Evolutionary conservation across 2,888 invertebrate species (phyloP).

Genomic region (Callyntrura guangdongensis): DNA sequence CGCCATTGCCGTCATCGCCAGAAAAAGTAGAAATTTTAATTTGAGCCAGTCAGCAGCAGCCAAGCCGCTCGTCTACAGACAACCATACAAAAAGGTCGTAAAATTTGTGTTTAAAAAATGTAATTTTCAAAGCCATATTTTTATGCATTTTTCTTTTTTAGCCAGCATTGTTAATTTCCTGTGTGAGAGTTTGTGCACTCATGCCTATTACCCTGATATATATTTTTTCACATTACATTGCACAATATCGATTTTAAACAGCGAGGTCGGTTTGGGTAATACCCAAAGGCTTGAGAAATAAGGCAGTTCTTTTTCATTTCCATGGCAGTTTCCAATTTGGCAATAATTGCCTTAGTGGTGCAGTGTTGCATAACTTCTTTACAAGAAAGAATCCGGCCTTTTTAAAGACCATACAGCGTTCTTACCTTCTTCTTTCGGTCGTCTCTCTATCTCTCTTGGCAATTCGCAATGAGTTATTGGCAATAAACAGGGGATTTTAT

Average conservation of each 20-base stretch:
- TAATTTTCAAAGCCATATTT: conserved; percentile 3
- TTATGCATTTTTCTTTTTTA: conserved; percentile 1
- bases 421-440: not conserved
- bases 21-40: not conserved
- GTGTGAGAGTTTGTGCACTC: not conserved
- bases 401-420: not conserved
- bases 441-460: not conserved
- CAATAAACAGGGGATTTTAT: conserved; percentile 53
- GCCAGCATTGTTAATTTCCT: conserved; percentile 45
- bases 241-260: conserved; percentile 38
- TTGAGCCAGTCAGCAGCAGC: not conserved
- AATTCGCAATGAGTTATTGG: conserved; percentile 65
- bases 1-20: conserved; percentile 25
- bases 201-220: not conserved
- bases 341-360: conserved; percentile 29
- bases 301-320: conserved; percentile 24
- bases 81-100: not conserved
- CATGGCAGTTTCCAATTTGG: conserved; percentile 24
- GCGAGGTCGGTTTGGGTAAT: not conserved
- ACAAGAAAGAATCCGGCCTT: conserved; percentile 20
- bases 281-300: not conserved
- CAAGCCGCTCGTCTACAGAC: not conserved
- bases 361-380: conserved; percentile 44
- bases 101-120: not conserved
- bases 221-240: not conserved